Evolutionary conservation across 2,797 vertebrate species (phyloP), one percentile per base, ranked within the genome.

Genomic region (Picus viridis): DNA sequence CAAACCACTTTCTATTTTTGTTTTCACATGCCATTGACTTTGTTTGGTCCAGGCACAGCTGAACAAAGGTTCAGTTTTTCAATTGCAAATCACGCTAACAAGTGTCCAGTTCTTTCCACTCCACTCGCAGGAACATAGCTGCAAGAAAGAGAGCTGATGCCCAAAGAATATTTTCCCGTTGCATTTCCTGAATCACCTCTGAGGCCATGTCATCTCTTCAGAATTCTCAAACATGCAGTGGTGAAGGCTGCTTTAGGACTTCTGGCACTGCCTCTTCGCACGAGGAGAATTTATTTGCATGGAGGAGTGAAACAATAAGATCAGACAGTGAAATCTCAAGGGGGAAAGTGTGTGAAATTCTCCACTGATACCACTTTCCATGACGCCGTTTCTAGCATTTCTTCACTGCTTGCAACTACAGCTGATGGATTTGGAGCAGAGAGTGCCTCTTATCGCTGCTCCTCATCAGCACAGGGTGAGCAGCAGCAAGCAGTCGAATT

Each of bases 1-100:
- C 83, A 94, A 93, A 88, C 63, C 83, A 30, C 41, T 58, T 92
- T 85, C 77, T 79, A 58, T 91, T 90, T 94, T 92, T 94, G 49
- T 88, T 90, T 86, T 88, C 93, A 95, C 89, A 86, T 94, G 70
- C 83, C 92, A 75, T 29, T 86, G 83, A 81, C 70, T 91, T 90
- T 77, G 90, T 87, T 89, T 86, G 77, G 86, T 87, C 59, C 64
- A 68, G 69, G 27, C 62, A 80, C 26, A 59, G 71, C 62, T 34
- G 53, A 93, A 71, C n/a, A 71, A 47, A 34, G 23, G 5, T 86
- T 77, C 39, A 75, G 8, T 64, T 89, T 94, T 90, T 88, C 70
- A 83, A 93, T 72, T 82, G 88, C 47, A 89, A 93, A 94, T 84
- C 90, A 56, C 57, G 12, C 80, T 86, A 89, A 81, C 62, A 88